Percentiles rank a stretch among this genome's conserved stretches.
Conservation (phyloP, 2,113 vertebrate species). For the Varanus komodoensis region DNA sequence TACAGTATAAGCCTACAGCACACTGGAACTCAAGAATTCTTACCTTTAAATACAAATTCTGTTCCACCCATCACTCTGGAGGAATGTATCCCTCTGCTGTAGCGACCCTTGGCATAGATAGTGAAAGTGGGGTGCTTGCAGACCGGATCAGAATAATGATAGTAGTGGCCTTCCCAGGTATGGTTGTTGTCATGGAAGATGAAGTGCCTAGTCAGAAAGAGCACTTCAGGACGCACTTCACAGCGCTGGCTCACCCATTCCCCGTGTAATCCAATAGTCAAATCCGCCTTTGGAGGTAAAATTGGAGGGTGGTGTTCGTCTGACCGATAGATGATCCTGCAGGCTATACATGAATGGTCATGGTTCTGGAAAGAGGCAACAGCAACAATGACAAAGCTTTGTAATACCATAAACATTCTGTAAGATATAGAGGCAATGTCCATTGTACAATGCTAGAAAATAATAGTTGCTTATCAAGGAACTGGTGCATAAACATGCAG, state of each 20-base stretch:
- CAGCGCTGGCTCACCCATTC: conserved; percentile 98
- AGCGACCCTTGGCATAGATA: conserved; percentile 93
- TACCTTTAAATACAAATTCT: conserved; percentile 97
- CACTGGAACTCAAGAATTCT: neutral
- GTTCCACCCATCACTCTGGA: conserved; percentile 90
- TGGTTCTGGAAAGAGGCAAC: conserved; percentile 82
- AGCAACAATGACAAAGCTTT: neutral
- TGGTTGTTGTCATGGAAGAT: conserved; percentile 94
- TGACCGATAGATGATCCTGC: conserved; percentile 90
- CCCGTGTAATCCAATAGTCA: conserved; percentile 88
- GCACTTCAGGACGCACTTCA: conserved; percentile 93
- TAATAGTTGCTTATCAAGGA: neutral
- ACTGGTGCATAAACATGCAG: neutral
- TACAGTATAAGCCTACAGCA: rapidly evolving
- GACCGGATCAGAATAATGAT: conserved; percentile 95
- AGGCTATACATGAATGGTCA: conserved; percentile 84
- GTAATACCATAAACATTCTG: neutral
- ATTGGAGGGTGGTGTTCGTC: conserved; percentile 91
- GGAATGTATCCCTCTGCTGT: conserved; percentile 90
- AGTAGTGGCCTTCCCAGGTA: conserved; percentile 98
- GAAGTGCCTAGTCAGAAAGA: conserved; percentile 97
- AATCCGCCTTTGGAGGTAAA: conserved; percentile 87
- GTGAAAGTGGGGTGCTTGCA: conserved; percentile 97
- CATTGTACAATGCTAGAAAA: neutral
- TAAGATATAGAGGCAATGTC: neutral